Base-by-base conservation (phyloP, 2,888 invertebrate genomes). In the Piscicola geometra region DNA sequence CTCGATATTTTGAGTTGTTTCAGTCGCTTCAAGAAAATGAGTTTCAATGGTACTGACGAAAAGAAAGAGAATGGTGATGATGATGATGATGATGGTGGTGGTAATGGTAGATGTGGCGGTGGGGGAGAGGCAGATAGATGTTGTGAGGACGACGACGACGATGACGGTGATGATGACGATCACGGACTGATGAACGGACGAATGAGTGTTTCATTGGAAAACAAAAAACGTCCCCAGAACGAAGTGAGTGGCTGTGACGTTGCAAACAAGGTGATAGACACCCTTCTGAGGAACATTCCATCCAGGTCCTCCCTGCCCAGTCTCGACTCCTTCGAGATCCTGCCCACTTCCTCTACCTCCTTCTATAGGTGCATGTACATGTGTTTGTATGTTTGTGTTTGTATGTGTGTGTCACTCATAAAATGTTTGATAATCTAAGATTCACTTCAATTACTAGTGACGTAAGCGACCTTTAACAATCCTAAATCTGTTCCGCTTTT, bases 261-360 rank as follows among this genome's bases (percentile, higher is more conserved):
- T 5, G 60, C 21, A 15, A 56, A 56, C 50, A 47, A 47, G 21
- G 21, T 15, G 9, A 9, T 47, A 9, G n/a, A 56, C 21, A 56
- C n/a, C 25, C 25, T 60, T 50, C 33, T 74, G 47, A 28, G n/a
- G 35, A 18, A 12, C 67, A 32, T 3, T 12, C 21, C n/a, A 33
- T 52, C 60, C 68, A 71, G 71, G 41, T 71, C 66, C 12, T 35
- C 70, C n/a, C 36, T 66, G 30, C 69, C 70, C 60, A 72, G 77
- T 60, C 52, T 41, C 66, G 78, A 82, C 15, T 83, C 83, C 78
- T 76, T 83, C 33, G 83, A 84, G 74, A 83, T 82, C 12, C 76
- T 72, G 9, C 33, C 56, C 28, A 72, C 77, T n/a, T 56, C 78
- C 5, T 79, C 81, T 25, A 78, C 81, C 0, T 81, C 82, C 5